Evolutionary conservation across 2,888 invertebrate species (phyloP), one percentile per base, ranked within the genome.

Genomic region (Spilosoma lubricipeda): DNA sequence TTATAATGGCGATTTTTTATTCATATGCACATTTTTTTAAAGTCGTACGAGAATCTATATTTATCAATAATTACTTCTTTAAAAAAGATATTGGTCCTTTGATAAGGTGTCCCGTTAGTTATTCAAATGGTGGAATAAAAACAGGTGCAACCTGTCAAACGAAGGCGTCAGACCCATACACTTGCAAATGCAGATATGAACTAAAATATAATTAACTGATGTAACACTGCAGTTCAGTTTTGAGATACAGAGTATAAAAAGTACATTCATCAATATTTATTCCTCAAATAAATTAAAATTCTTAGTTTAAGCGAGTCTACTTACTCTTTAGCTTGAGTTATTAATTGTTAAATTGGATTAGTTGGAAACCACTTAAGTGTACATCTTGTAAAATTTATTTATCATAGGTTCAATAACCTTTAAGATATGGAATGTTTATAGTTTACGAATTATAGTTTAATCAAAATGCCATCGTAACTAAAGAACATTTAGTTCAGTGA

Each of bases 1-100:
- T 82, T 85, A 82, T 84, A 86, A 86, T 86, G 76, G 80, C 76
- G 77, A 84, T 85, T 83, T 86, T 67, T 80, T 81, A 83, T 75
- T 73, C 74, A 64, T 65, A 71, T 86, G 78, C 80, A 82, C 70
- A 75, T 81, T 76, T 80, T 78, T 56, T 67, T 83, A 77, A 84
- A 82, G 80, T 64, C 20, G 13, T 73, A 45, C 75, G 70, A 67
- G 18, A 8, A 39, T 0, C 39, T 39, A 80, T 42, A 73, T 42
- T 70, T 70, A 27, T 36, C 72, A 77, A 56, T 73, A 33, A 63
- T 33, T 48, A 36, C 33, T 67, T 73, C 59, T 27, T 72, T 52
- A 56, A 63, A 73, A 82, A 73, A 67, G 63, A 27, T 59, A 39
- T 36, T 71, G 27, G 36, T 18, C 30, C 23, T 64, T 45, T 63